These are phyloP conservation scores for Baryphthengus martii DNA, from an alignment of 2,113 vertebrate genomes.

Conservation along the genomic window DNA sequence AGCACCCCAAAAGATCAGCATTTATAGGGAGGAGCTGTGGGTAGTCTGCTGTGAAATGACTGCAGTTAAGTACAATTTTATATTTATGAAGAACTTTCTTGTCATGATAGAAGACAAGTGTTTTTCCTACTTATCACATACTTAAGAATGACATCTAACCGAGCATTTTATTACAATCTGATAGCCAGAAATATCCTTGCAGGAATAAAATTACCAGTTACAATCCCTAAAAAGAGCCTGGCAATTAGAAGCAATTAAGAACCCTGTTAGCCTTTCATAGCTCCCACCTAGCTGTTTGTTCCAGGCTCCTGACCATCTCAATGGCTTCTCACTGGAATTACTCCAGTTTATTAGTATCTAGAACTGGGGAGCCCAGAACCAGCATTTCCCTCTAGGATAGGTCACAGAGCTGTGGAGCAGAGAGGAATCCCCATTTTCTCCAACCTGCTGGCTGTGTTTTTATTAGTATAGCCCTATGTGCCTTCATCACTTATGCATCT, in stretches of 20 bases:
- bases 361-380: not conserved
- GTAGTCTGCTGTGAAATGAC: not conserved
- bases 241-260: not conserved
- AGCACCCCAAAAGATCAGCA: not conserved
- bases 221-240: not conserved
- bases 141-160: not conserved
- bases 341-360: not conserved
- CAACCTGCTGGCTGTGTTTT: not conserved
- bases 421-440: not conserved
- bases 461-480: not conserved
- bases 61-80: not conserved
- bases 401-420: not conserved
- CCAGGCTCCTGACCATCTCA: not conserved
- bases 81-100: not conserved
- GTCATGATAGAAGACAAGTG: not conserved
- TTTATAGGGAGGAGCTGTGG: not conserved
- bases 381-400: not conserved
- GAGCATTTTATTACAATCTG: not conserved
- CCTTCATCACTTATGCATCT: not conserved
- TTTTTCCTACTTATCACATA: not conserved
- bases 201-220: not conserved
- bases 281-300: not conserved
- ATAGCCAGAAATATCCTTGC: not conserved
- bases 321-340: not conserved
- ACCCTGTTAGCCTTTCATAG: accelerated